Evolutionary conservation across 2,888 invertebrate species (phyloP), one percentile per base, ranked within the genome.

Genomic region (Acrobasis repandana): DNA sequence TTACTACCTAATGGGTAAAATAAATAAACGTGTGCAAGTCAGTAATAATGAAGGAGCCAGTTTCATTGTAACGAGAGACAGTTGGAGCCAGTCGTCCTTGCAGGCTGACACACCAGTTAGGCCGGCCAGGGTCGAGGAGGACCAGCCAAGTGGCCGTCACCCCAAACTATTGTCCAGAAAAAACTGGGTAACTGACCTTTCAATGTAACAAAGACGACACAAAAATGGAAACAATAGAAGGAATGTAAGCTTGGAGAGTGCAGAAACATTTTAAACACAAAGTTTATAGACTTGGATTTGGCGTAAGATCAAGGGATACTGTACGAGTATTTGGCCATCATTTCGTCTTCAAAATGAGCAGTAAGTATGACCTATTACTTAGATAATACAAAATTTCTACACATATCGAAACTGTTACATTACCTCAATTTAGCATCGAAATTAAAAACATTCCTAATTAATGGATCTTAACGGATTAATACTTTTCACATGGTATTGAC

Each of bases 41-140:
- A 43, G 43, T 43, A 50, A 28, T 50, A 50, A 50, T 28, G 50
- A 43, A 43, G 43, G 5, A 28, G 16, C 43, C 15, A 43, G 43
- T 47, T 47, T 46, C 28, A 56, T 58, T 58, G 57, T 58, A 58
- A 48, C 9, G 0, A 33, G 48, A 49, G 16, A 47, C 57, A 58
- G 49, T 58, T 18, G 28, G 14, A 34, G 48, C 48, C 48, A 46
- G 57, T 16, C 48, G 48, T 58, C 57, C 57, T 58, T 49, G 56
- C 18, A 46, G 46, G 33, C 28, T 16, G 18, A 34, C 15, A 33
- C 20, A 48, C 57, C 48, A 34, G 48, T 48, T 16, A n/a, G 16
- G 14, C 6, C 43, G 11, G 18, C 20, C 15, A 56, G 48, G 57
- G 57, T 48, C 57, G 57, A 46, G 16, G 16, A 56, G 38, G 46